Conservation (phyloP, 1,140 invertebrate species). For the Chrysoperla carnea region DNA sequence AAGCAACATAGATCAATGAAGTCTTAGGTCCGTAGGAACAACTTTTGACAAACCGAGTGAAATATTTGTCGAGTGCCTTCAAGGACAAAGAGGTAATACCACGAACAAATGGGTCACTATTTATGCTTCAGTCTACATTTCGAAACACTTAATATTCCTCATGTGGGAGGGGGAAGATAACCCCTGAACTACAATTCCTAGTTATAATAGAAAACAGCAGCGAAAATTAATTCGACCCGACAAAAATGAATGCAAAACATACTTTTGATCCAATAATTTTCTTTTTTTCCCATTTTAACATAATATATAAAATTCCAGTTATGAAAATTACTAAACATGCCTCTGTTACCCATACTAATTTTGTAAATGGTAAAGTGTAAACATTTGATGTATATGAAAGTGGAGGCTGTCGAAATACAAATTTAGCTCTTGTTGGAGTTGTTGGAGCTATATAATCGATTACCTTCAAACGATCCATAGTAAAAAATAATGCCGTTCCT, state of each 20-base stretch:
- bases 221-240: too few species aligned
- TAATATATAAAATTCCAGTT: conserved; percentile 11
- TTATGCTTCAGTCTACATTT: too few species aligned
- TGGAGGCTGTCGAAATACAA: conserved; percentile 39
- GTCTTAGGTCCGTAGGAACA: too few species aligned
- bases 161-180: too few species aligned
- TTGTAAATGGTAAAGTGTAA: conserved; percentile 34
- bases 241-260: neutral
- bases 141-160: too few species aligned
- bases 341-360: conserved; percentile 33
- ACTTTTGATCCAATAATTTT: neutral
- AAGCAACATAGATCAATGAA: too few species aligned
- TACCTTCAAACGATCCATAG: conserved; percentile 27
- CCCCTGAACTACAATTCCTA: too few species aligned
- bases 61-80: too few species aligned
- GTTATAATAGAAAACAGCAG: too few species aligned
- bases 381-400: conserved; percentile 41
- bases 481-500: conserved; percentile 34
- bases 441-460: conserved; percentile 35
- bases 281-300: neutral
- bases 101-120: too few species aligned
- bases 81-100: too few species aligned
- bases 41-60: too few species aligned
- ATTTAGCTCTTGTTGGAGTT: conserved; percentile 30
- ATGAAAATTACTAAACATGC: conserved; percentile 22